Evolutionary conservation across 2,113 vertebrate species (phyloP).

Genomic region (Pelecanoides urinatrix): DNA sequence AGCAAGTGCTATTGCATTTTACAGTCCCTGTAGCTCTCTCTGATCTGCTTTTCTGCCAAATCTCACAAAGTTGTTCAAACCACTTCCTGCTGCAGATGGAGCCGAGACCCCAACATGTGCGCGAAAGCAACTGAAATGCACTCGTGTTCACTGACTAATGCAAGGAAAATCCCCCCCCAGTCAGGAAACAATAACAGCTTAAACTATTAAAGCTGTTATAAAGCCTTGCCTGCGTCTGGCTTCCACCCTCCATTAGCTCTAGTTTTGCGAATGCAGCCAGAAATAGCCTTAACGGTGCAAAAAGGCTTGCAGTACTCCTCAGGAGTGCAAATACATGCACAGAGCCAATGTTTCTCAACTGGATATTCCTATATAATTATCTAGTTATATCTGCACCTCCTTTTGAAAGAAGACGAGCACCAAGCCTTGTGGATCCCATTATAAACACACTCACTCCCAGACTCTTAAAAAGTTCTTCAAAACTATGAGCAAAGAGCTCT

Average conservation of each 20-base stretch:
- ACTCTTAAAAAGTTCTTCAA: neutral
- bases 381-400: neutral
- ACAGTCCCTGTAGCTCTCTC: neutral
- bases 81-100: neutral
- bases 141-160: neutral
- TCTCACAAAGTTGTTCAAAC: neutral
- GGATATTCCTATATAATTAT: neutral
- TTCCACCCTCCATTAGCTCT: neutral
- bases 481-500: neutral
- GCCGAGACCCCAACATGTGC: neutral
- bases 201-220: neutral
- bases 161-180: neutral
- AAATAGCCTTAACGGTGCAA: neutral
- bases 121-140: neutral
- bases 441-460: neutral
- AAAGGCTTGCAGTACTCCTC: neutral
- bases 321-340: neutral
- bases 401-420: neutral
- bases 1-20: neutral
- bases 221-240: neutral
- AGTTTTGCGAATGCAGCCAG: neutral
- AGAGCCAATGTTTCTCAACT: neutral
- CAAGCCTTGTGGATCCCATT: neutral
- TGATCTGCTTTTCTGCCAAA: neutral
- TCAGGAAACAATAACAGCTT: constrained; percentile 12